A percentile compares a stretch with the other conserved stretches of the same genome.
phyloP scores from a whole-genome alignment of 2,888 invertebrate genomes.

The Hesperia comma region DNA sequence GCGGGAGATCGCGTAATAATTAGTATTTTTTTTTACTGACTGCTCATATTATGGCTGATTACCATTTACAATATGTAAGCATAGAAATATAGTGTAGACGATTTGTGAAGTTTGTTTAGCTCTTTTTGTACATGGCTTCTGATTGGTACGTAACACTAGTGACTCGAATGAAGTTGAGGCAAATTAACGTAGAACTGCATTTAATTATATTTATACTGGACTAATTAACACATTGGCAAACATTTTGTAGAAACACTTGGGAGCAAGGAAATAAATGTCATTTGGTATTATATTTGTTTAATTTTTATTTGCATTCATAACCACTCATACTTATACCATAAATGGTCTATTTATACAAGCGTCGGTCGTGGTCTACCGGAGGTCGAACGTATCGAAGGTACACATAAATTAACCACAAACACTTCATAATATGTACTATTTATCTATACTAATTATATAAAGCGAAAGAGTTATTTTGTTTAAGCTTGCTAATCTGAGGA shows the following conservation, averaged over 20 bases:
- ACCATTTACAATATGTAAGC: constrained; percentile 22
- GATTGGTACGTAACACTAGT: not conserved
- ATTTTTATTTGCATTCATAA: constrained; percentile 35
- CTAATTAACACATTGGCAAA: constrained; percentile 38
- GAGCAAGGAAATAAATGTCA: constrained; percentile 64
- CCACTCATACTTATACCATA: too few species aligned
- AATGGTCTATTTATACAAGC: too few species aligned
- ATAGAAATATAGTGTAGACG: constrained; percentile 21
- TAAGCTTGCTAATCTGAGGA: too few species aligned
- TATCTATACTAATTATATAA: too few species aligned
- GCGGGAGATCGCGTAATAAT: constrained; percentile 1
- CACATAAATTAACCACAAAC: too few species aligned
- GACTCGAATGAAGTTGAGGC: not conserved
- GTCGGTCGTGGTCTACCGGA: too few species aligned
- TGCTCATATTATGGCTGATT: constrained; percentile 19
- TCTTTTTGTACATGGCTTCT: not conserved
- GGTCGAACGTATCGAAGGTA: too few species aligned
- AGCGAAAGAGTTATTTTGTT: too few species aligned
- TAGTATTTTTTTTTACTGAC: constrained; percentile 16
- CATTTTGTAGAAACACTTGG: constrained; percentile 37
- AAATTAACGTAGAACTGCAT: constrained; percentile 47
- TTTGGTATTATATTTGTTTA: constrained; percentile 55
- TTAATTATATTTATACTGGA: constrained; percentile 43
- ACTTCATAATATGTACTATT: too few species aligned
- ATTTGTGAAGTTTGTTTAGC: constrained; percentile 20